phyloP scores from a whole-genome alignment of 1,140 invertebrate species.

The Drosophila neocordata region DNA sequence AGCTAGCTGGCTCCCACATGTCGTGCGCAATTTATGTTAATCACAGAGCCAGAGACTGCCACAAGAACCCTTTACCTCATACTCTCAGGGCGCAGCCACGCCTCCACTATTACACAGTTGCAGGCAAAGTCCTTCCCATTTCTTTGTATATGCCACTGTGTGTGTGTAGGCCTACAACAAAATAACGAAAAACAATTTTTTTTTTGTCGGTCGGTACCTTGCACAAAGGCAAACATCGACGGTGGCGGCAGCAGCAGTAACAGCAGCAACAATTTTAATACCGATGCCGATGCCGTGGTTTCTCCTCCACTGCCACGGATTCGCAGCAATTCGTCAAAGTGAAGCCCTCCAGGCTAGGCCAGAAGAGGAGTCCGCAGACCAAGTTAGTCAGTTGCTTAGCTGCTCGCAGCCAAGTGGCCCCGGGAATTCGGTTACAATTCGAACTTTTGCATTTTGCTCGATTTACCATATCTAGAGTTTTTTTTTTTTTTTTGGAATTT shows the following conservation, averaged over 20 bases:
- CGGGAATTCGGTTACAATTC: constrained; percentile 8
- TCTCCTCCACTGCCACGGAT: constrained; percentile 51
- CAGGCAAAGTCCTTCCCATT: constrained; percentile 6
- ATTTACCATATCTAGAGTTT: neutral
- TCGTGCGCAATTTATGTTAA: constrained; percentile 71
- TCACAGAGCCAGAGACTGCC: constrained; percentile 42
- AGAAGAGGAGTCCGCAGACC: constrained; percentile 10
- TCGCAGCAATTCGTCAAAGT: constrained; percentile 52
- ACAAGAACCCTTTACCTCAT: constrained; percentile 15
- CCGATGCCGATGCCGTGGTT: constrained; percentile 52
- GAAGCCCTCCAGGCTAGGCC: constrained; percentile 10
- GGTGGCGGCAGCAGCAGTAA: constrained; percentile 52
- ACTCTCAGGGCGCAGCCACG: neutral
- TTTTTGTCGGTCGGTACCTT: constrained; percentile 56
- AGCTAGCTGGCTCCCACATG: constrained; percentile 34
- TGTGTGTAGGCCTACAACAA: constrained; percentile 59
- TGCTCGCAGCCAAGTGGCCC: constrained; percentile 39
- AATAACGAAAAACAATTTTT: constrained; percentile 49
- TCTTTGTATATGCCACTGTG: neutral
- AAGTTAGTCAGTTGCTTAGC: constrained; percentile 36
- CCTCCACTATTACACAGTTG: neutral
- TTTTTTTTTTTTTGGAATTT: neutral
- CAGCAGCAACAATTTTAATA: constrained; percentile 66
- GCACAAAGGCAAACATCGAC: constrained; percentile 50
- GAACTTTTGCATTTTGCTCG: constrained; percentile 3